These are phyloP conservation scores for Rallus limicola DNA, from an alignment of 2,113 vertebrate species.

Conservation along the genomic window DNA sequence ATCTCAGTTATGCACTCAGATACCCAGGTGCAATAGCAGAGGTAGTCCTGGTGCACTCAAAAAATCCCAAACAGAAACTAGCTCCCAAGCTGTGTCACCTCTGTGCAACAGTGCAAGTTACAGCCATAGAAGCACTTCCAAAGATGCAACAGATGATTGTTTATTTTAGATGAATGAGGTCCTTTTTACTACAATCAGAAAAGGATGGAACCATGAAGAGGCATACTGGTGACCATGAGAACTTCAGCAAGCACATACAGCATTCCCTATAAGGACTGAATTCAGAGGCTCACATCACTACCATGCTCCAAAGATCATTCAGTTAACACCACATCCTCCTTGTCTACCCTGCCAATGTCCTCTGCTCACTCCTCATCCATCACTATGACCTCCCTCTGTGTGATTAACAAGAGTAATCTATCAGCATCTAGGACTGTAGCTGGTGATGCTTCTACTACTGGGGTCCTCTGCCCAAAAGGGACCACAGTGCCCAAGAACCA, in stretches of 20 bases:
- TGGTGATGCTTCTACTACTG: not conserved
- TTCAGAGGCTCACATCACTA: not conserved
- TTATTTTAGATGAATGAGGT: not conserved
- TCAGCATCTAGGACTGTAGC: not conserved
- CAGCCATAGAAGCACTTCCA: not conserved
- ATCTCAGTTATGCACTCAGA: not conserved
- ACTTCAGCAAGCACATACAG: not conserved
- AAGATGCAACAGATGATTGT: not conserved
- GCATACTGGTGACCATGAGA: not conserved
- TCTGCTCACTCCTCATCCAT: not conserved
- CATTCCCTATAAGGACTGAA: not conserved
- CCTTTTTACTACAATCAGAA: not conserved
- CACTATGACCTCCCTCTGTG: fast-evolving
- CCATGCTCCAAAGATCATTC: not conserved
- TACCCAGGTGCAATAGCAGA: not conserved
- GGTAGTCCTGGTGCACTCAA: not conserved
- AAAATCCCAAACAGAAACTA: not conserved
- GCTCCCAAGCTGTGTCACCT: not conserved
- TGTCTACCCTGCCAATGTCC: too few species aligned
- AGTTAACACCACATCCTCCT: not conserved
- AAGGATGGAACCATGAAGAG: not conserved
- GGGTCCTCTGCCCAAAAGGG: not conserved
- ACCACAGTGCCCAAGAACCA: not conserved
- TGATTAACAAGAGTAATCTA: not conserved
- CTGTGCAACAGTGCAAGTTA: not conserved